Evolutionary conservation across 2,113 vertebrate species (phyloP).

Genomic region (Tympanuchus pallidicinctus): DNA sequence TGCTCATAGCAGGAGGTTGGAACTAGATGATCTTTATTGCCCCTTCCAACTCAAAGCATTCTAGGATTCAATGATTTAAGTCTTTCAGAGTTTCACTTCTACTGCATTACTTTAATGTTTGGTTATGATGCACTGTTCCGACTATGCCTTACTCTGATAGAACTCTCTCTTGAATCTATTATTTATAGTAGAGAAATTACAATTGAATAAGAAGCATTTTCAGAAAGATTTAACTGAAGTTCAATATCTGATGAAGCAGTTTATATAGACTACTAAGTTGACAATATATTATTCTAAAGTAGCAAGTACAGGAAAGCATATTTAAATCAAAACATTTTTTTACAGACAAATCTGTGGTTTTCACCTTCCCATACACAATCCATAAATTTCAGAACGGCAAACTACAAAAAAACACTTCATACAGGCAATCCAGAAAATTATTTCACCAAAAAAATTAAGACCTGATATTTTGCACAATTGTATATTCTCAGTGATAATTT

Average conservation of each 20-base stretch:
- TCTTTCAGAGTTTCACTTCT: rapidly evolving
- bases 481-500: neutral
- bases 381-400: neutral
- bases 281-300: neutral
- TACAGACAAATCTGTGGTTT: neutral
- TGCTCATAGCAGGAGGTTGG: neutral
- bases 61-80: neutral
- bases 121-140: neutral
- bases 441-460: neutral
- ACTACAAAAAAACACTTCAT: neutral
- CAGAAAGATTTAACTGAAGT: neutral
- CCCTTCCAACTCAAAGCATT: neutral
- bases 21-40: neutral
- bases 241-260: neutral
- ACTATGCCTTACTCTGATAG: neutral
- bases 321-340: neutral
- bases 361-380: neutral
- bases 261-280: neutral
- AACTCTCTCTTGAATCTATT: neutral
- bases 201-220: neutral
- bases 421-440: neutral
- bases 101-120: neutral
- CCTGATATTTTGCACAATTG: neutral
- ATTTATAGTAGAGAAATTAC: neutral
- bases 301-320: neutral